Evolutionary conservation across 2,888 invertebrate genomes (phyloP).

Genomic region (Morinoia aosen): DNA sequence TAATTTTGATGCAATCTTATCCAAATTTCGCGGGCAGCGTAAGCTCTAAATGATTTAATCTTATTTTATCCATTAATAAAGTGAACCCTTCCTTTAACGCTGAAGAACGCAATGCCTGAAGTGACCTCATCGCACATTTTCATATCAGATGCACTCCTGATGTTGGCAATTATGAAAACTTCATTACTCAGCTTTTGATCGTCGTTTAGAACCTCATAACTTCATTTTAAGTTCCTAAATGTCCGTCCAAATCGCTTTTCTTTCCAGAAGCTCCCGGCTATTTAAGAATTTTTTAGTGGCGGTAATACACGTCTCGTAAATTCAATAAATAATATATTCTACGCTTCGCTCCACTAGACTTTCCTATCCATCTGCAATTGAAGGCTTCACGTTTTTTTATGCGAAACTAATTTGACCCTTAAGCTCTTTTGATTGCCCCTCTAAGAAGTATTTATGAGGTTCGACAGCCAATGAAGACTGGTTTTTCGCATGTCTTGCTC

Average conservation of each 20-base stretch:
- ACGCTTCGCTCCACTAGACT: slow-evolving; percentile 18
- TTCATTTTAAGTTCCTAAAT: background rate
- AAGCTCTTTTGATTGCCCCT: slow-evolving; percentile 8
- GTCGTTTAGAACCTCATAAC: slow-evolving; percentile 11
- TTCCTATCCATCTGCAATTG: slow-evolving; percentile 33
- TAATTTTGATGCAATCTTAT: background rate
- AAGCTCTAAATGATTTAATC: slow-evolving; percentile 2
- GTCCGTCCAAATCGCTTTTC: slow-evolving; percentile 13
- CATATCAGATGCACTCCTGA: background rate
- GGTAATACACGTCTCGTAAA: slow-evolving; percentile 30
- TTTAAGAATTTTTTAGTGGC: background rate
- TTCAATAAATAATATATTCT: slow-evolving; percentile 22
- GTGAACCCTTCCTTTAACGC: background rate
- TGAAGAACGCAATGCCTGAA: background rate
- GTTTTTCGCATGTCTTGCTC: slow-evolving; percentile 41
- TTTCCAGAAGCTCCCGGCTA: slow-evolving; percentile 25
- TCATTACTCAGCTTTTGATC: slow-evolving; percentile 20
- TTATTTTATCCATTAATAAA: background rate
- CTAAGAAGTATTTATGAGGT: slow-evolving; percentile 33
- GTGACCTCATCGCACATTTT: background rate
- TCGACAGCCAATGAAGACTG: slow-evolving; percentile 32
- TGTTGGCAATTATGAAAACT: background rate
- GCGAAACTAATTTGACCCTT: slow-evolving; percentile 23
- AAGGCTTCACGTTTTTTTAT: slow-evolving; percentile 45
- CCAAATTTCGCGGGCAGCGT: background rate